Evolutionary conservation across 2,113 vertebrate genomes (phyloP).

Genomic region (Fregata magnificens): DNA sequence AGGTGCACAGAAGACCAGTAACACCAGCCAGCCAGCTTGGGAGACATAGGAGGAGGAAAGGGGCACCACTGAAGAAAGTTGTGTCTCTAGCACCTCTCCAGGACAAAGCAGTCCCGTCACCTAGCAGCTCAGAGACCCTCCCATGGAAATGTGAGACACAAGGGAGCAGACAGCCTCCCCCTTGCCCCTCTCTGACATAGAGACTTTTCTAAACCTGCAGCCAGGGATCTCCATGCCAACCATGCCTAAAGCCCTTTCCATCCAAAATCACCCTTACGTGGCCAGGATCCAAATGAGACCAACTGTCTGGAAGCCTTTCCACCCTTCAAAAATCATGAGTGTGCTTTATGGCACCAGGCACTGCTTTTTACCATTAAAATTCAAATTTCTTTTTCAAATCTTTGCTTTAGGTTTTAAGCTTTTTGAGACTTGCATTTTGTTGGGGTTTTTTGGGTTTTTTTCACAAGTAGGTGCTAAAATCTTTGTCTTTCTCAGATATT

Average conservation of each 20-base stretch:
- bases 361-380: not conserved
- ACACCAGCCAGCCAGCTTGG: not conserved
- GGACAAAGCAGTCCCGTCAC: not conserved
- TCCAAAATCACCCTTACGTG: not conserved
- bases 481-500: not conserved
- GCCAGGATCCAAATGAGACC: not conserved
- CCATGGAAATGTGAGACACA: not conserved
- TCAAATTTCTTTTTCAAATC: not conserved
- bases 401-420: not conserved
- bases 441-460: not conserved
- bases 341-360: not conserved
- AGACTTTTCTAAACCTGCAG: not conserved
- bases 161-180: not conserved
- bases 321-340: not conserved
- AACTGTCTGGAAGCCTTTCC: not conserved
- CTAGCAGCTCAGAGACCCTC: not conserved
- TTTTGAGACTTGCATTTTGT: not conserved
- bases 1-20: not conserved
- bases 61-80: not conserved
- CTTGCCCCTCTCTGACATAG: not conserved
- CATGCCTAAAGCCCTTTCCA: not conserved
- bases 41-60: not conserved
- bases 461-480: not conserved
- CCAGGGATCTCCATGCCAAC: not conserved
- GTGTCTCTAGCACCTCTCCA: not conserved